Evolutionary conservation across 2,797 vertebrate genomes (phyloP).

Genomic region (Pseudopleuronectes americanus): DNA sequence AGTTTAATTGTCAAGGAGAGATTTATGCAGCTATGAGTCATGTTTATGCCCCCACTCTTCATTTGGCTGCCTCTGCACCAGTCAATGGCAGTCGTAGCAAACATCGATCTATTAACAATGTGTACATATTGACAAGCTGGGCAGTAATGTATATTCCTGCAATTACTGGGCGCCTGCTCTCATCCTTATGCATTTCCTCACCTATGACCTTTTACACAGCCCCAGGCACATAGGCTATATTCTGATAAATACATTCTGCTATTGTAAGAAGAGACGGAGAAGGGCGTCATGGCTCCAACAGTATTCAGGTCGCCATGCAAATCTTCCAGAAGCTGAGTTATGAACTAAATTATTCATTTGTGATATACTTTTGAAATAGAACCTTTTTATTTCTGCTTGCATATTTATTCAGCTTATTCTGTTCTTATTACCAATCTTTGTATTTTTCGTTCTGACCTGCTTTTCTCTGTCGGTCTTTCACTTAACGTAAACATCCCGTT

Average conservation of each 20-base stretch:
- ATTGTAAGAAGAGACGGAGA: conserved; percentile 18
- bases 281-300: neutral
- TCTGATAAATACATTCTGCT: conserved; percentile 45
- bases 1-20: conserved; percentile 37
- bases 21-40: conserved; percentile 24
- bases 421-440: conserved; percentile 38
- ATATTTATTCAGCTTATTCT: conserved; percentile 22
- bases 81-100: conserved; percentile 15
- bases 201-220: conserved; percentile 64
- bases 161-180: conserved; percentile 28
- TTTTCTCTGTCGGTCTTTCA: conserved; percentile 26
- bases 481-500: conserved; percentile 52
- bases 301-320: neutral
- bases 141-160: conserved; percentile 46
- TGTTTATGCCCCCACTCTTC: conserved; percentile 36
- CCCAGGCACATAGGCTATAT: conserved; percentile 26
- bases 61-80: conserved; percentile 19
- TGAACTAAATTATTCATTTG: neutral
- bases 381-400: neutral
- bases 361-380: conserved; percentile 1
- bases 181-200: conserved; percentile 58
- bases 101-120: conserved; percentile 49
- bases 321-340: conserved; percentile 11
- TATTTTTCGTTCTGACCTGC: conserved; percentile 6
- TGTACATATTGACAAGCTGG: conserved; percentile 51